Conservation (phyloP, 2,888 invertebrate genomes). For the Polyommatus iphigenia region DNA sequence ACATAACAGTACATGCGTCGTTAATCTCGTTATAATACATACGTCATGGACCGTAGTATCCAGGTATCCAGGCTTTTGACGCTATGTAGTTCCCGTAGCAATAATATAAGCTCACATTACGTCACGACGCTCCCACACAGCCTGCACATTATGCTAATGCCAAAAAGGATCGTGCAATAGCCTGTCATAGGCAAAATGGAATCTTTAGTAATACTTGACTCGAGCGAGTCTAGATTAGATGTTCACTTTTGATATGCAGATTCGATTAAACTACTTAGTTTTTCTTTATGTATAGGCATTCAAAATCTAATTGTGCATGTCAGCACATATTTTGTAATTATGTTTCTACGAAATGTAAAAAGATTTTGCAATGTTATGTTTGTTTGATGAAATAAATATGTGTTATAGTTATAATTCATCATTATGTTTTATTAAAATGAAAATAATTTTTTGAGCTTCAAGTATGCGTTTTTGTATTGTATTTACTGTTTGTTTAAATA, state of each 20-base stretch:
- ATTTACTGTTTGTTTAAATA: too few relatives aligned
- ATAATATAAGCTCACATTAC: slow-evolving; percentile 31
- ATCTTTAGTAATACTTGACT: slow-evolving; percentile 23
- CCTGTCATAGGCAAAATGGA: slow-evolving; percentile 27
- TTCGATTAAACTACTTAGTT: slow-evolving; percentile 16
- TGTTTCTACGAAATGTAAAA: not conserved
- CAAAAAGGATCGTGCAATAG: slow-evolving; percentile 9
- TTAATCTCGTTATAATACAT: not conserved
- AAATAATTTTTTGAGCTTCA: not conserved
- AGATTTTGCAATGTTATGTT: not conserved
- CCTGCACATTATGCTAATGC: slow-evolving; percentile 19
- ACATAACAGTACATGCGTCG: not conserved
- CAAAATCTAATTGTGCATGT: not conserved
- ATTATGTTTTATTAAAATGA: not conserved
- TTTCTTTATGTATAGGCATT: slow-evolving; percentile 9
- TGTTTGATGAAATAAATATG: not conserved
- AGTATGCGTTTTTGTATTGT: not conserved
- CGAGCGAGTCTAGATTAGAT: slow-evolving; percentile 13
- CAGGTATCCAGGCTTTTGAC: not conserved
- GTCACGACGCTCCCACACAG: slow-evolving; percentile 22
- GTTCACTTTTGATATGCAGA: slow-evolving; percentile 4
- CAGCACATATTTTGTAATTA: not conserved
- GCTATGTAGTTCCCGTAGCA: slow-evolving; percentile 10
- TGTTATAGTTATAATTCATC: not conserved
- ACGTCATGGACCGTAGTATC: not conserved